Evolutionary conservation across 1,140 invertebrate species (phyloP).

Genomic region (Homarus americanus): DNA sequence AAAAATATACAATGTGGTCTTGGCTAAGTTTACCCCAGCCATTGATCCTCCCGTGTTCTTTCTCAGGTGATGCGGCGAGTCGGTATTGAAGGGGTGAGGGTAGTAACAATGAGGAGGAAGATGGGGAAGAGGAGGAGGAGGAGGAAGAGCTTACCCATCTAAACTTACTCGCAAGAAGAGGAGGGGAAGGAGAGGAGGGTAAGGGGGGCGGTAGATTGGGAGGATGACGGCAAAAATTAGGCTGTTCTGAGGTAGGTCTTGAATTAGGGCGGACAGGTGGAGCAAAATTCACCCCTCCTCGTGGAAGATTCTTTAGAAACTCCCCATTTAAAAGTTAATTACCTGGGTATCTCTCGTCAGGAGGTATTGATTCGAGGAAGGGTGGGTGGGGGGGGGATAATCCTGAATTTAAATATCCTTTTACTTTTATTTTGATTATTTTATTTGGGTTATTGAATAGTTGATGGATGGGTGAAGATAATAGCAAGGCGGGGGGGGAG

Average conservation of each 20-base stretch:
- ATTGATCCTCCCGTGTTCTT: constrained; percentile 32
- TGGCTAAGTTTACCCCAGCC: constrained; percentile 11
- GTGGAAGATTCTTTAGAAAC: background rate
- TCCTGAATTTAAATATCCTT: background rate
- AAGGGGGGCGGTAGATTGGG: background rate
- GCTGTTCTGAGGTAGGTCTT: background rate
- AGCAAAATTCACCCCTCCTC: background rate
- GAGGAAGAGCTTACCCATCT: background rate
- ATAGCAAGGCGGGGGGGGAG: too few relatives aligned
- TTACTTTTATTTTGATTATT: background rate
- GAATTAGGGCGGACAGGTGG: background rate
- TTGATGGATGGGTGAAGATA: too few relatives aligned
- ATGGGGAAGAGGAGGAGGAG: background rate
- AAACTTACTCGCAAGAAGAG: background rate
- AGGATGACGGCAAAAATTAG: background rate
- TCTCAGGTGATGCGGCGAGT: background rate
- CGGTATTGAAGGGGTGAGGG: background rate
- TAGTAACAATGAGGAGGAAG: background rate
- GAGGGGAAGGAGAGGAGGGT: too few relatives aligned
- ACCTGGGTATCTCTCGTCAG: background rate
- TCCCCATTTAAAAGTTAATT: constrained; percentile 6
- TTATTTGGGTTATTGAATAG: too few relatives aligned
- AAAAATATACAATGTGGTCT: constrained; percentile 6
- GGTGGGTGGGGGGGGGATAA: too few relatives aligned
- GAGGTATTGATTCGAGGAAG: background rate